Conservation (phyloP, 2,797 vertebrate genomes). For the Xenops minutus region DNA sequence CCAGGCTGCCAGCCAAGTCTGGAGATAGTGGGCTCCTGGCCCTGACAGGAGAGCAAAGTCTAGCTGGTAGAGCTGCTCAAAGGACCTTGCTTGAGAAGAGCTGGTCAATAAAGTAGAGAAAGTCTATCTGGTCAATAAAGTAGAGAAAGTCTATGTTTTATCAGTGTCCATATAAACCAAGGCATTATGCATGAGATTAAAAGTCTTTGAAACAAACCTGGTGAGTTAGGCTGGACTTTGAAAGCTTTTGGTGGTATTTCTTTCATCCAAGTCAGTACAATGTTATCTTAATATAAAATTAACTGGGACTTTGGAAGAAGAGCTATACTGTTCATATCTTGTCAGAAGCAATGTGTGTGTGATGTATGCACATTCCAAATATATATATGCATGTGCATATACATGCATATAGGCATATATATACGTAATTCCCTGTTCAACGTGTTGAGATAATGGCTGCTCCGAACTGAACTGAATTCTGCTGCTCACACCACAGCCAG, state of each 20-base stretch:
- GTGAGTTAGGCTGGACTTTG: not conserved
- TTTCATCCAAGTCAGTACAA: not conserved
- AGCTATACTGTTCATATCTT: not conserved
- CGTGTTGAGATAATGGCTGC: not conserved
- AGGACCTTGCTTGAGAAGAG: not conserved
- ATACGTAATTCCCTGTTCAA: accelerated
- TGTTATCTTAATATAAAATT: not conserved
- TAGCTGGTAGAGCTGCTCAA: not conserved
- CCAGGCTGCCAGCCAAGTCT: slow-evolving; percentile 32
- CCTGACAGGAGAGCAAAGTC: not conserved
- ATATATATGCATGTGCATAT: too few species aligned
- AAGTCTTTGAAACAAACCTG: not conserved
- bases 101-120: not conserved
- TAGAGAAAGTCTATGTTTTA: not conserved
- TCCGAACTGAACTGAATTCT: not conserved
- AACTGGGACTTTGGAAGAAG: not conserved
- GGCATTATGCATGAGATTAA: not conserved
- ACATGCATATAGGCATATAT: too few species aligned
- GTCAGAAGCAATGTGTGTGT: not conserved
- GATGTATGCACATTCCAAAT: not conserved
- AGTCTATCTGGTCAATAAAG: not conserved
- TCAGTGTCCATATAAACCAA: not conserved
- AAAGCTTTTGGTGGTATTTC: not conserved
- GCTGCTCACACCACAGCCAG: not conserved
- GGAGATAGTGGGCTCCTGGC: not conserved